phyloP scores from a whole-genome alignment of 2,797 vertebrate genomes.

The Spheniscus humboldti region DNA sequence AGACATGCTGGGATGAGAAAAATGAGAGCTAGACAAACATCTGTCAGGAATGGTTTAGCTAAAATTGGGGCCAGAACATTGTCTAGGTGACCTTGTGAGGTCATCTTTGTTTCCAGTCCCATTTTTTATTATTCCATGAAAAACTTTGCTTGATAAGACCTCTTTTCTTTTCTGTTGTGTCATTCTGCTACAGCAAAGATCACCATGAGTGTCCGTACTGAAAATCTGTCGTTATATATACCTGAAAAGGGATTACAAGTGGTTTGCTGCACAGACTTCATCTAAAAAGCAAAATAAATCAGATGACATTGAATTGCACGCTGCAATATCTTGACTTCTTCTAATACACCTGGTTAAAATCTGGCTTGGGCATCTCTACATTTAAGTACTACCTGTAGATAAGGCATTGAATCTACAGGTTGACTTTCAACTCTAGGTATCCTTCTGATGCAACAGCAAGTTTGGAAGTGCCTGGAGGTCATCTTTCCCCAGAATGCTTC shows the following conservation, averaged over 20 bases:
- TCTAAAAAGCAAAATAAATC: background rate
- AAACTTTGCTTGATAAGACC: background rate
- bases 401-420: background rate
- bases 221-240: background rate
- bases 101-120: background rate
- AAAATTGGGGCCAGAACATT: background rate
- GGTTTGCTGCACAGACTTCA: background rate
- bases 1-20: background rate
- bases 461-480: background rate
- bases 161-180: background rate
- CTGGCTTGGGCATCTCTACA: background rate
- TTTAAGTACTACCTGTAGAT: background rate
- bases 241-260: background rate
- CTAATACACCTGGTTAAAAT: background rate
- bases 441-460: background rate
- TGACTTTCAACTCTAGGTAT: background rate
- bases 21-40: constrained; percentile 11
- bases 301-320: background rate
- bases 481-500: background rate
- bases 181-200: background rate
- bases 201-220: background rate
- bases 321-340: background rate
- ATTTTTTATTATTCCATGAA: background rate
- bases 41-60: background rate
- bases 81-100: background rate